Conservation (phyloP, 2,113 vertebrate species). For the Clarias macrocephalus region DNA sequence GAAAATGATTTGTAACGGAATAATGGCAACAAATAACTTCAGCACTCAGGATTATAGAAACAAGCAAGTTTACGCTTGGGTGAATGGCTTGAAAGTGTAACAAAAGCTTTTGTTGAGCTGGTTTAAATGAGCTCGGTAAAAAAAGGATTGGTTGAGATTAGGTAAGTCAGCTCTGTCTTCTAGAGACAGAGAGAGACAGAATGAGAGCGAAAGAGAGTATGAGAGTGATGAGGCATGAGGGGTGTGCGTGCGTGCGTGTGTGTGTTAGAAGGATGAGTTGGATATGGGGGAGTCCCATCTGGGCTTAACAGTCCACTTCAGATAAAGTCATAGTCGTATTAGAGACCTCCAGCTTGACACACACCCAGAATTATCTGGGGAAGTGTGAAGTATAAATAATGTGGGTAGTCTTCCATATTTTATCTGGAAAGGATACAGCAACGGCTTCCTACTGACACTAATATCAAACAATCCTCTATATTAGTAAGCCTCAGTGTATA, state of each 20-base stretch:
- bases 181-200: neutral
- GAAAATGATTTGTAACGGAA: constrained; percentile 47
- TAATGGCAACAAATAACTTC: constrained; percentile 39
- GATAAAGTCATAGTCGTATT: constrained; percentile 62
- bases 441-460: constrained; percentile 40
- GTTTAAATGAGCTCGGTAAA: constrained; percentile 30
- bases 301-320: constrained; percentile 71
- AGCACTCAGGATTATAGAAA: constrained; percentile 37
- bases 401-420: constrained; percentile 73
- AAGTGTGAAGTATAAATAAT: constrained; percentile 72
- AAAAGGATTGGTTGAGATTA: constrained; percentile 35
- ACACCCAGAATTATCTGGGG: constrained; percentile 65
- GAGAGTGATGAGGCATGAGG: constrained; percentile 16
- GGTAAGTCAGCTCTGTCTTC: neutral
- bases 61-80: constrained; percentile 29
- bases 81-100: constrained; percentile 34
- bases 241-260: constrained; percentile 11
- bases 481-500: neutral
- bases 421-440: constrained; percentile 57
- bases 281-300: constrained; percentile 63
- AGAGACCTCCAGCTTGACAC: constrained; percentile 53
- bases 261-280: constrained; percentile 44
- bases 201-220: constrained; percentile 1
- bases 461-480: neutral
- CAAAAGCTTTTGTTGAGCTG: constrained; percentile 26